Evolutionary conservation across 2,113 vertebrate species (phyloP), one percentile per base, ranked within the genome.

Genomic region (Lasiurus cinereus): DNA sequence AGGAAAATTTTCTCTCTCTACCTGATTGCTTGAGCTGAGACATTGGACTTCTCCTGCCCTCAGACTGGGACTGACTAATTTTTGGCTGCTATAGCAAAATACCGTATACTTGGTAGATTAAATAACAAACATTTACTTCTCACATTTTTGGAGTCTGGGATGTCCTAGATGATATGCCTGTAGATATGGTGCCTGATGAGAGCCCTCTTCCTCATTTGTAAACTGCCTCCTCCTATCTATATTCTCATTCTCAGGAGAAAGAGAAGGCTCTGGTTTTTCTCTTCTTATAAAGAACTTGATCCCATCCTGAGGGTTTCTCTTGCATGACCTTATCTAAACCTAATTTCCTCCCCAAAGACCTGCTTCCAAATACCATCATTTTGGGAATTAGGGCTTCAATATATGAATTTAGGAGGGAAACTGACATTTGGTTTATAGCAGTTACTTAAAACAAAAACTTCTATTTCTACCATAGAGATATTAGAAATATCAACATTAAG

Each of bases 221-320:
- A 15, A 78, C 8, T 33, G 11, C 3, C 22, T 22, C 24, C 64
- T 80, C 46, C 50, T 33, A 9, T 15, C 43, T 64, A 6, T 29
- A 4, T 88, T 21, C 29, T 73, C 29, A 52, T 59, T 7, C 13
- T 8, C 11, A 2, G 2, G 62, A 59, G 69, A 18, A 14, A 72
- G 64, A 56, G 48, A n/a, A 43, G 14, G 48, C 19, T n/a, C 31
- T 66, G 67, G 1, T 74, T 29, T 52, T 52, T 19, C 52, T 73
- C 39, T 59, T n/a, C 36, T 22, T 7, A 43, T 15, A 52, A 43
- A 27, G 27, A 39, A 59, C 54, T 9, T 2, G 14, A 73, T 52
- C 5, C 13, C 15, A 15, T 74, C 16, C 15, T 2, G 15, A 46
- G 4, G 10, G 1, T 59, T 46, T 8, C 0, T 6, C 10, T 21